Evolutionary conservation across 2,888 invertebrate species (phyloP).

Genomic region (Strigamia maritima): DNA sequence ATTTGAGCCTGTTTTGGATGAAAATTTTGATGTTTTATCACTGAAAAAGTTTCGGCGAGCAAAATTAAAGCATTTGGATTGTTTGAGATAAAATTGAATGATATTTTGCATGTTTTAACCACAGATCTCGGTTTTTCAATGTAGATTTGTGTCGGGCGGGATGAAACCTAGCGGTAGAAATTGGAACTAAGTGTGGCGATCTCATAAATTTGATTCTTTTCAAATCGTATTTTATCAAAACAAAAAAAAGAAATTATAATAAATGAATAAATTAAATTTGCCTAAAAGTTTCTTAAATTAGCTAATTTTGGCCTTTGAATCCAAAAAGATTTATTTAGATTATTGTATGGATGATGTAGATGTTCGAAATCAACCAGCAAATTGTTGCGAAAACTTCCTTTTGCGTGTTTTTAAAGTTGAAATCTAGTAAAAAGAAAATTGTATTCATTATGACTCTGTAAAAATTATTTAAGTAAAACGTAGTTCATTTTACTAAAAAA

Average conservation of each 20-base stretch:
- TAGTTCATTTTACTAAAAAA: slow-evolving; percentile 22
- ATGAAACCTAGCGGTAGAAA: too few relatives aligned
- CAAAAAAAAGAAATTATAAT: too few relatives aligned
- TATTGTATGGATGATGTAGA: background rate
- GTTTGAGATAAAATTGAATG: too few relatives aligned
- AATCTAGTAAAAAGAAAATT: background rate
- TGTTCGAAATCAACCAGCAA: background rate
- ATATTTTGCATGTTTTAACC: too few relatives aligned
- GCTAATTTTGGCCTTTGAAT: background rate
- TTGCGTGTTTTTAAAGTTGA: background rate
- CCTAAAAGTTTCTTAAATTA: slow-evolving; percentile 43
- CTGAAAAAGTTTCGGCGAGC: too few relatives aligned
- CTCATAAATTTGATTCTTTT: too few relatives aligned
- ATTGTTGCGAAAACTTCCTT: slow-evolving; percentile 9
- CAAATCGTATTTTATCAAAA: too few relatives aligned
- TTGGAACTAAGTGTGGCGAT: too few relatives aligned
- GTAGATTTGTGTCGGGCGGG: too few relatives aligned
- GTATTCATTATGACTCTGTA: background rate
- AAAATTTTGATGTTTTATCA: background rate
- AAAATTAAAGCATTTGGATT: too few relatives aligned
- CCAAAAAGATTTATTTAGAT: background rate
- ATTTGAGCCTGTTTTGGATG: background rate
- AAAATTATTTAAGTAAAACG: slow-evolving; percentile 7
- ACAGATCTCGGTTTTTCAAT: too few relatives aligned
- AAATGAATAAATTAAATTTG: too few relatives aligned